Evolutionary conservation across 2,113 vertebrate genomes (phyloP).

Genomic region (Lepus americanus): DNA sequence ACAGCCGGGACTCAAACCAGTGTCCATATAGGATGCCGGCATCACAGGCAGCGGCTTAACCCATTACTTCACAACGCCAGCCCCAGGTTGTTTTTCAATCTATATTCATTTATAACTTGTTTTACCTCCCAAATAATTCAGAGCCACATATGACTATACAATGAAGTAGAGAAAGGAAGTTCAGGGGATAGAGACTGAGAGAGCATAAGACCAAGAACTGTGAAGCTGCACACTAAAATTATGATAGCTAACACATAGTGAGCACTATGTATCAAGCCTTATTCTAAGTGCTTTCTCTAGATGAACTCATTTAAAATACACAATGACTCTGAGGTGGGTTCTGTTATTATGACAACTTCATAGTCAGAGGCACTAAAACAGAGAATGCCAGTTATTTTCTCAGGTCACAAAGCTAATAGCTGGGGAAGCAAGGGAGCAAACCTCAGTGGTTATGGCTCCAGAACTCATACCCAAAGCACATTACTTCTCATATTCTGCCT

Average conservation of each 20-base stretch:
- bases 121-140: slow-evolving; percentile 58
- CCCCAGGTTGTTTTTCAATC: background rate
- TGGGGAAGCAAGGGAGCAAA: background rate
- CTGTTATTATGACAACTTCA: background rate
- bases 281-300: background rate
- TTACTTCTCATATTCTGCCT: background rate
- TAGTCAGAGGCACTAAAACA: background rate
- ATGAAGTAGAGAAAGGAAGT: background rate
- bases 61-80: too few relatives aligned
- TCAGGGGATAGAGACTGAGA: background rate
- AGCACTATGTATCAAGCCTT: background rate
- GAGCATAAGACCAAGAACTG: background rate
- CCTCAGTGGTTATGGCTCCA: background rate
- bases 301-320: background rate
- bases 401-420: background rate
- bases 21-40: too few relatives aligned
- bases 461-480: background rate
- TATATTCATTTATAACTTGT: background rate
- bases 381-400: slow-evolving; percentile 25
- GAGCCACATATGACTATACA: background rate
- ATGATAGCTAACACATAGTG: background rate
- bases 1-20: too few relatives aligned
- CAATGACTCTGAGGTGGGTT: background rate
- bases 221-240: background rate
- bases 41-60: too few relatives aligned